Percentiles rank a stretch among this genome's conserved stretches.
phyloP scores from a whole-genome alignment of 1,140 invertebrate species.

The Cydia amplana region DNA sequence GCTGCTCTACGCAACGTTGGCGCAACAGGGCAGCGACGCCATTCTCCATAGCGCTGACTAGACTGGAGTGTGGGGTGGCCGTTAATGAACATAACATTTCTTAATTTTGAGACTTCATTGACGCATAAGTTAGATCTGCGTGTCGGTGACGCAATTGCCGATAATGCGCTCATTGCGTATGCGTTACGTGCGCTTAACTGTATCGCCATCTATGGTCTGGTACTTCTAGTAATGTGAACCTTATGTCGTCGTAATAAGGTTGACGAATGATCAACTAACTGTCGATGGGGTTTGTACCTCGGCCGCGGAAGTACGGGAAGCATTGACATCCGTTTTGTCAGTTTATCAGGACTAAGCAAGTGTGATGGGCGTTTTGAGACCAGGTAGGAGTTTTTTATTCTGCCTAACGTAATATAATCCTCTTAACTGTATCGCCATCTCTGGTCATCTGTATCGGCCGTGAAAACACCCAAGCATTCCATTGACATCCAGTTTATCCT shows the following conservation, averaged over 20 bases:
- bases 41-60: too few relatives aligned
- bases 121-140: slow-evolving; percentile 32
- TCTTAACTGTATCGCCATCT: too few relatives aligned
- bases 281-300: slow-evolving; percentile 27
- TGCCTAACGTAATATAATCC: too few relatives aligned
- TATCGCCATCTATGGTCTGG: slow-evolving; percentile 56
- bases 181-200: slow-evolving; percentile 63
- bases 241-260: neutral
- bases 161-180: slow-evolving; percentile 65
- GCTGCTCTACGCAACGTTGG: too few relatives aligned
- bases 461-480: too few relatives aligned
- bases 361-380: slow-evolving; percentile 19
- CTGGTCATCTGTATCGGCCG: too few relatives aligned
- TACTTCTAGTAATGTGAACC: slow-evolving; percentile 36
- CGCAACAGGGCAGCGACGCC: too few relatives aligned
- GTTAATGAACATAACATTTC: too few relatives aligned
- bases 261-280: slow-evolving; percentile 22
- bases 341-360: neutral
- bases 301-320: slow-evolving; percentile 46
- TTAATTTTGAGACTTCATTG: slow-evolving; percentile 32
- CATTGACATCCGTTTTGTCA: slow-evolving; percentile 9
- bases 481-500: too few relatives aligned
- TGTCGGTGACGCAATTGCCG: slow-evolving; percentile 59
- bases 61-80: too few relatives aligned
- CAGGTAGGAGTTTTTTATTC: neutral